phyloP scores from a whole-genome alignment of 2,888 invertebrate genomes.

The Hypsopygia costalis region DNA sequence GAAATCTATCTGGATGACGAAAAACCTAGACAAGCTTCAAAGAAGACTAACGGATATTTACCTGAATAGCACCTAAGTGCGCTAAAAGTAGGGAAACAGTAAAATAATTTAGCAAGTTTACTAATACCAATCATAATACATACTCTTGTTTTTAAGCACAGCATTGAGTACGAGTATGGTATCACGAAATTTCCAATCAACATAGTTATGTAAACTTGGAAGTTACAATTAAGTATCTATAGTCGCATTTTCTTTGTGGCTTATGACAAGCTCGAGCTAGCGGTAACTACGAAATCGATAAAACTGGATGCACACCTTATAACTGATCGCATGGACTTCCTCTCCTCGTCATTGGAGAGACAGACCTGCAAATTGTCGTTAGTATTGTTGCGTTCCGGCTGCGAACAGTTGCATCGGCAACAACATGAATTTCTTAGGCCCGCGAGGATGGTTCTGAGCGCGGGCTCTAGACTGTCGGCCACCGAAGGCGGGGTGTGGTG shows the following conservation, averaged over 20 bases:
- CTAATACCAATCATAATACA: conserved; percentile 11
- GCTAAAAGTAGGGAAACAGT: conserved; percentile 73
- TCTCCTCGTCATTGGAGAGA: conserved; percentile 72
- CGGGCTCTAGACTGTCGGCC: conserved; percentile 70
- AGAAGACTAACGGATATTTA: conserved; percentile 56
- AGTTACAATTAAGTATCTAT: conserved; percentile 35
- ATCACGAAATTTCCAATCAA: conserved; percentile 37
- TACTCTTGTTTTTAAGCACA: background rate
- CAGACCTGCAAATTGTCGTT: conserved; percentile 78
- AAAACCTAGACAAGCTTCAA: conserved; percentile 18
- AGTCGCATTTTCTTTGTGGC: conserved; percentile 17
- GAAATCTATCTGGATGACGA: too few relatives aligned
- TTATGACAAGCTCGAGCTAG: background rate
- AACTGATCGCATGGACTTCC: conserved; percentile 83
- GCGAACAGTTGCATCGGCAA: conserved; percentile 67
- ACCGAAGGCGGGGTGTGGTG: conserved; percentile 41
- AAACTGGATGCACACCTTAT: conserved; percentile 79
- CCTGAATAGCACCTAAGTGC: conserved; percentile 74
- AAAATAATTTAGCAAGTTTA: conserved; percentile 39
- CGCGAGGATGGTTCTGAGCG: conserved; percentile 58
- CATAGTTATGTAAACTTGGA: conserved; percentile 25
- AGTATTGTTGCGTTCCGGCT: conserved; percentile 39
- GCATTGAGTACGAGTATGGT: conserved; percentile 27
- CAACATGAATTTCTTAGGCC: conserved; percentile 63
- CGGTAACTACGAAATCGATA: conserved; percentile 39